Evolutionary conservation across 2,113 vertebrate genomes (phyloP), one percentile per base, ranked within the genome.

Genomic region (Siniperca chuatsi): DNA sequence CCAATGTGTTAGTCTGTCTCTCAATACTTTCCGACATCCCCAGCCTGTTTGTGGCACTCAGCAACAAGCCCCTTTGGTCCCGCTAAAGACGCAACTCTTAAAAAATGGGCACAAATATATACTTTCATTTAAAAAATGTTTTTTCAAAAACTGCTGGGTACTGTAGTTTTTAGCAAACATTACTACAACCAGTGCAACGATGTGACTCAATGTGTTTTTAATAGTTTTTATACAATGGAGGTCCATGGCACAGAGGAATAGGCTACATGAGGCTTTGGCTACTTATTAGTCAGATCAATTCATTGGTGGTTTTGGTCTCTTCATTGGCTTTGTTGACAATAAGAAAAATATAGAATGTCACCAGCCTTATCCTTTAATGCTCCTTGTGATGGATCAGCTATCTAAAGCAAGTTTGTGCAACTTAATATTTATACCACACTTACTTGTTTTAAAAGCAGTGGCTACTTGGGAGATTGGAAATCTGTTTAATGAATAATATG

Each of bases 131-230:
- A 40, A 61, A 61, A 61, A 2, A 4, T 23, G 1, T 55, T n/a
- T 20, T 42, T 58, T 44, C 25, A 16, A 46, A 44, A 65, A 73
- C 60, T 82, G 70, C 61, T 68, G 58, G 18, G 37, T n/a, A 44
- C 52, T 72, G 64, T 8, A 67, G n/a, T 57, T 77, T 73, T 60
- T n/a, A 75, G 40, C 65, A 79, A 73, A 75, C 46, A 29, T 67
- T 58, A 40, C 25, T 62, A 15, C 77, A 77, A 40, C 16, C 60
- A 55, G 35, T 42, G 33, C 4, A 62, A n/a, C 8, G 0, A 3
- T 21, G 44, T 25, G 33, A 76, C 46, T 65, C 29, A 23, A n/a
- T 60, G 55, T 46, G 40, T 44, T 44, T 64, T 40, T 65, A 65
- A 65, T 40, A 6, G 50, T 12, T 29, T 61, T 52, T 46, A 70